phyloP scores from a whole-genome alignment of 1,140 invertebrate genomes.

The Muscidifurax raptorellus region DNA sequence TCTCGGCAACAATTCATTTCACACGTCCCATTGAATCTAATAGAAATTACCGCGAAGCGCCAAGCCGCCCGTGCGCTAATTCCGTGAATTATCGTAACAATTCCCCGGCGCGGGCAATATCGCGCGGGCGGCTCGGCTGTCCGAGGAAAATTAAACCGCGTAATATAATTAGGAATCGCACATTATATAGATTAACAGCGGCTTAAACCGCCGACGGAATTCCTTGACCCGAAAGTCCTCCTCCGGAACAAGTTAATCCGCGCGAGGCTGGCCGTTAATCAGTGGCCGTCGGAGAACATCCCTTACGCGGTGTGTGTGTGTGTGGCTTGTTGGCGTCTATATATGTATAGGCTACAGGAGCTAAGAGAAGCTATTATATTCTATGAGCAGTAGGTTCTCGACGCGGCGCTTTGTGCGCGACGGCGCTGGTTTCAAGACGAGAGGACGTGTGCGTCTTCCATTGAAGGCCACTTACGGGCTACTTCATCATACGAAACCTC shows the following conservation, averaged over 20 bases:
- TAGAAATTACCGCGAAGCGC: conserved; percentile 2
- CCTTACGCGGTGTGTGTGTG: conserved; percentile 17
- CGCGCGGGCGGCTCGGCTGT: neutral
- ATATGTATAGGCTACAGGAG: neutral
- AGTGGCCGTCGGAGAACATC: conserved; percentile 17
- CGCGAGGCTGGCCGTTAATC: conserved; percentile 20
- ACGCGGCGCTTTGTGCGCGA: conserved; percentile 9
- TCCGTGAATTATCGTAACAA: conserved; percentile 30
- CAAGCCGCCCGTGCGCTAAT: neutral
- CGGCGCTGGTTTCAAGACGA: conserved; percentile 22
- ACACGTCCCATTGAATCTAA: conserved; percentile 16
- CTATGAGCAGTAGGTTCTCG: neutral
- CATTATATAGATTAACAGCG: conserved; percentile 38
- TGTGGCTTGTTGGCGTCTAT: conserved; percentile 24
- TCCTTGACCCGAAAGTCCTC: conserved; percentile 29
- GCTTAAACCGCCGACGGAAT: neutral
- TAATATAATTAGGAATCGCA: conserved; percentile 43
- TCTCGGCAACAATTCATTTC: conserved; percentile 35
- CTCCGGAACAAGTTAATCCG: conserved; percentile 34
- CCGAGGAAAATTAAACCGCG: conserved; percentile 32
- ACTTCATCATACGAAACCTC: conserved; percentile 38
- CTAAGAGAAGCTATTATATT: neutral
- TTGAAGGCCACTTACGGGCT: conserved; percentile 20
- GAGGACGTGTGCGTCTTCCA: neutral
- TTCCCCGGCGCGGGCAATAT: neutral